Evolutionary conservation across 2,888 invertebrate species (phyloP).

Genomic region (Chymomyza procnemis): DNA sequence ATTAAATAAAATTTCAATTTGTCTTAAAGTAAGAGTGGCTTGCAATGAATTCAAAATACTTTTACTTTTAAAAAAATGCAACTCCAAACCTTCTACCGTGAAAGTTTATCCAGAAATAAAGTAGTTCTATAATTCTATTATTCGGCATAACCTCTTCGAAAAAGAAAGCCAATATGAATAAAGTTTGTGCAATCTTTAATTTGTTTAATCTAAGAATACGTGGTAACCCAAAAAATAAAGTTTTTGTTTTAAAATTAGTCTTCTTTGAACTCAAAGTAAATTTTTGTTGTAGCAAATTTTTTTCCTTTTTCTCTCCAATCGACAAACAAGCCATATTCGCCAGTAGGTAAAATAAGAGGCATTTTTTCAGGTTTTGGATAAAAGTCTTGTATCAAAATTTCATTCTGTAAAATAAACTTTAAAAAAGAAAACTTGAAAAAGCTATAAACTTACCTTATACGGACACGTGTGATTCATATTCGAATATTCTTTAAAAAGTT

Average conservation of each 20-base stretch:
- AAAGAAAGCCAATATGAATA: too few relatives aligned
- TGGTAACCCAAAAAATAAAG: too few relatives aligned
- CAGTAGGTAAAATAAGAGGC: neutral
- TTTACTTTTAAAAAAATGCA: too few relatives aligned
- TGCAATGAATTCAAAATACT: too few relatives aligned
- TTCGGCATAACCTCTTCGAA: too few relatives aligned
- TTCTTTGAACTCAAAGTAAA: conserved; percentile 4
- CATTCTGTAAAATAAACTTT: neutral
- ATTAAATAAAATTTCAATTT: too few relatives aligned
- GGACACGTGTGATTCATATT: conserved; percentile 8
- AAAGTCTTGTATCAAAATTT: conserved; percentile 1
- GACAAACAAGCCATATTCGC: neutral
- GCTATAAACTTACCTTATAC: conserved; percentile 5
- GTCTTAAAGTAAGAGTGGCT: too few relatives aligned
- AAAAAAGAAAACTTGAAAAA: neutral
- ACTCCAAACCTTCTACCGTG: too few relatives aligned
- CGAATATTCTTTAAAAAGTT: neutral
- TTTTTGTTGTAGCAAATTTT: neutral
- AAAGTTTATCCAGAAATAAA: too few relatives aligned
- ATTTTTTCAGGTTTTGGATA: neutral
- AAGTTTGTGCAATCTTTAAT: too few relatives aligned
- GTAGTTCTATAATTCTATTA: too few relatives aligned
- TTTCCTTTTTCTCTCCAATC: neutral
- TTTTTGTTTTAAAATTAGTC: neutral
- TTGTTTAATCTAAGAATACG: too few relatives aligned